A percentile compares a stretch with the other conserved stretches of the same genome.
Evolutionary conservation across 2,888 invertebrate species (phyloP).

Genomic region (Gortyna flavago): DNA sequence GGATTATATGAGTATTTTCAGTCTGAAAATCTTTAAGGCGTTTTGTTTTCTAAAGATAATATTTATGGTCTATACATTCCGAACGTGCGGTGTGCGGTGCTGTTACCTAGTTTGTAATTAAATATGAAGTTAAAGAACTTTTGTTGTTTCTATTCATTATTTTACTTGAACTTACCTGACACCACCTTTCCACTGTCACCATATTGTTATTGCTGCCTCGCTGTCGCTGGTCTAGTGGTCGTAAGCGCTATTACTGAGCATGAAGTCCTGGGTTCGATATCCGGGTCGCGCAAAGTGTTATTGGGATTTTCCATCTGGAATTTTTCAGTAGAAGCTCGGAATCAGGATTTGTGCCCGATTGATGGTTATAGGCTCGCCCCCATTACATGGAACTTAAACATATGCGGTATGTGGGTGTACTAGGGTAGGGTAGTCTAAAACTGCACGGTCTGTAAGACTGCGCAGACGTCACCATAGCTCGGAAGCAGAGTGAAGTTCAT

Average conservation of each 20-base stretch:
- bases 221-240: background rate
- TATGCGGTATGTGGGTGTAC: background rate
- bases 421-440: background rate
- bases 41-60: background rate
- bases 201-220: background rate
- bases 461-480: background rate
- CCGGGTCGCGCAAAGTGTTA: background rate
- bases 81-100: background rate
- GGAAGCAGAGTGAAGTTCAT: background rate
- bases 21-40: background rate
- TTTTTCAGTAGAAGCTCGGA: background rate
- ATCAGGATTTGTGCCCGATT: background rate
- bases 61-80: background rate
- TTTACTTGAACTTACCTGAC: background rate
- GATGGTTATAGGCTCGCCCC: background rate
- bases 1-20: background rate
- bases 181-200: background rate
- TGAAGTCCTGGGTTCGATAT: background rate
- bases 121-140: background rate
- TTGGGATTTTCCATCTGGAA: background rate
- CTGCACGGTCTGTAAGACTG: background rate
- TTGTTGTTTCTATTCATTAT: conserved; percentile 6
- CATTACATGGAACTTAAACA: background rate
- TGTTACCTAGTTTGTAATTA: conserved; percentile 23
- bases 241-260: background rate